A percentile compares a stretch with the other conserved stretches of the same genome.
phyloP scores from a whole-genome alignment of 2,113 vertebrate genomes.

The Mola mola region DNA sequence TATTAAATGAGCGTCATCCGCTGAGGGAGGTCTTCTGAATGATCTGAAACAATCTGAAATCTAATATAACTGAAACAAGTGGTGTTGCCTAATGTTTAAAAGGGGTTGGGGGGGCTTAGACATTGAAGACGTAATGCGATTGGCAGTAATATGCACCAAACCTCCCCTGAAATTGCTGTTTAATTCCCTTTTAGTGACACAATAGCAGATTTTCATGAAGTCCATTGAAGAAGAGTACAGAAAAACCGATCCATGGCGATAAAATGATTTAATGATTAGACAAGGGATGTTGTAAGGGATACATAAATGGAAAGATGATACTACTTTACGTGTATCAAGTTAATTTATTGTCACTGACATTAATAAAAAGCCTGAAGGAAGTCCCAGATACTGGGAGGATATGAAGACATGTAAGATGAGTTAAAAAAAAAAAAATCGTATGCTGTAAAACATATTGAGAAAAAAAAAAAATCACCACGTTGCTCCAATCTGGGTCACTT shows the following conservation, averaged over 20 bases:
- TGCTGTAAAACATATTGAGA: neutral
- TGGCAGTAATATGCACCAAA: constrained; percentile 68
- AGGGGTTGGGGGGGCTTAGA: constrained; percentile 34
- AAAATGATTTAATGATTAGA: constrained; percentile 16
- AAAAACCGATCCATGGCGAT: neutral
- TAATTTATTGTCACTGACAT: neutral
- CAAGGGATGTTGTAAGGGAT: neutral
- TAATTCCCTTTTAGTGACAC: constrained; percentile 56
- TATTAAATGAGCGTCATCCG: constrained; percentile 66
- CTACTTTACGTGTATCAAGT: neutral
- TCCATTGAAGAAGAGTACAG: constrained; percentile 23
- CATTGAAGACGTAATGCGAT: constrained; percentile 71
- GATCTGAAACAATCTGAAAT: constrained; percentile 12
- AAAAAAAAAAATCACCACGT: no score
- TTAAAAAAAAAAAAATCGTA: no score
- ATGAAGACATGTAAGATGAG: no score
- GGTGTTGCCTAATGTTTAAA: constrained; percentile 59
- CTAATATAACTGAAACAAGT: constrained; percentile 44
- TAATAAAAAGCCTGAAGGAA: no score
- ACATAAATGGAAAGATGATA: neutral
- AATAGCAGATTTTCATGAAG: constrained; percentile 27
- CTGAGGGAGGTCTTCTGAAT: constrained; percentile 47
- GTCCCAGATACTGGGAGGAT: neutral
- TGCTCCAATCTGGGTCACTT: neutral
- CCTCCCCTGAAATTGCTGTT: constrained; percentile 46